Base-by-base conservation (phyloP, 2,113 vertebrate genomes). In the Serinus canaria region DNA sequence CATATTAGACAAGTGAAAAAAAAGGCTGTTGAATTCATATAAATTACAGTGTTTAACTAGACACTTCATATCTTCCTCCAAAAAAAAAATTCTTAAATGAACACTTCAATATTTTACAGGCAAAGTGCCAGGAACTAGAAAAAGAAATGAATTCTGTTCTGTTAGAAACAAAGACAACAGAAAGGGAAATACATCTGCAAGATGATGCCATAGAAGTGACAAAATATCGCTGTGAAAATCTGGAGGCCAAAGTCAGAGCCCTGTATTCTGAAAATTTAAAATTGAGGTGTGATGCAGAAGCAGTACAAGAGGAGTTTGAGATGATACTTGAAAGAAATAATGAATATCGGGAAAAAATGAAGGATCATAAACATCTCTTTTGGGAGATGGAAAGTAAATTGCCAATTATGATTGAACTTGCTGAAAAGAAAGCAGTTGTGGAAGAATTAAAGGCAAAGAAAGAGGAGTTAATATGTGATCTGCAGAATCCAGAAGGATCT, bases 311-410 rank as follows among this genome's bases (percentile, higher is more conserved):
- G 92, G 94, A 97, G 46, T 97, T 97, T 92, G 93, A 97, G 69
- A 52, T 90, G 10, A 74, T 64, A 33, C 49, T 95, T 87, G 88
- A 78, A 90, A 97, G 94, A 97, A 97, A 98, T 92, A 97, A 96
- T 83, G 87, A 82, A 52, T 98, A 98, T 91, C 91, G 95, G 64
- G 78, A 93, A 91, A 98, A 97, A 97, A 98, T 98, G 89, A 96
- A 96, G 64, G 37, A 47, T 69, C 95, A 97, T 92, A 98, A 96
- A 94, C 67, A 86, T 60, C 69, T 64, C 8, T 92, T 97, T 77
- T 67, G 31, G 72, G 95, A 96, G 24, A 60, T 49, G 87, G 97
- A 98, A 96, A 98, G 91, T 86, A 97, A 97, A 96, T 96, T 97
- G 86, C 92, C 97, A n/a, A 56, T 97, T 77, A 96, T 98, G 96